These are phyloP conservation scores for Taenaris catops DNA, from an alignment of 2,888 invertebrate species.

Conservation along the genomic window DNA sequence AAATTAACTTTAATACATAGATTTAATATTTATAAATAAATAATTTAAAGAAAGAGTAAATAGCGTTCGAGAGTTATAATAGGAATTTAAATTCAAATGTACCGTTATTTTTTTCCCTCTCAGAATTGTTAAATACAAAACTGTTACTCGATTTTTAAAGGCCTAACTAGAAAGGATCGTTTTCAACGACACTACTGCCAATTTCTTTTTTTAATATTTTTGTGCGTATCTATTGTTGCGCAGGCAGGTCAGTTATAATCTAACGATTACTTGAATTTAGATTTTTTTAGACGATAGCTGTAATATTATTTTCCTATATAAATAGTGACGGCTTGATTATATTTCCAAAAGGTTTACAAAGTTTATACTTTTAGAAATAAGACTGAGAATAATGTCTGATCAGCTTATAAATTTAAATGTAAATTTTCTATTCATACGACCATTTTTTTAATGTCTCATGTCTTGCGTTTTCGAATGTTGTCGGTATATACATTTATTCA, in stretches of 20 bases:
- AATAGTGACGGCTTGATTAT: conserved; percentile 20
- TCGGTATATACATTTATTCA: too few species aligned
- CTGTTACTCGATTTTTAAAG: conserved; percentile 12
- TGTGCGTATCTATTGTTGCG: conserved; percentile 12
- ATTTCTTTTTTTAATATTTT: conserved; percentile 12
- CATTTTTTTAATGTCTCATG: too few species aligned
- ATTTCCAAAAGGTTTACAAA: conserved; percentile 23
- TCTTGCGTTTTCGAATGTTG: too few species aligned
- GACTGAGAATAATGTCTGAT: conserved; percentile 35
- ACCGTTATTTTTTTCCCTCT: conserved; percentile 7
- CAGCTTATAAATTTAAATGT: conserved; percentile 27
- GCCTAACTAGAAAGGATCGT: conserved; percentile 11
- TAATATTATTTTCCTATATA: conserved; percentile 20
- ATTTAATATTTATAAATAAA: too few species aligned
- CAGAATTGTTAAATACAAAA: conserved; percentile 5
- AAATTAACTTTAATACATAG: too few species aligned
- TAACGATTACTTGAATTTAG: conserved; percentile 16
- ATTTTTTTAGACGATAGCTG: conserved; percentile 15
- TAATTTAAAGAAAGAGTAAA: too few species aligned
- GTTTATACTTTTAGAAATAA: conserved; percentile 33
- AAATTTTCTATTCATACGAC: conserved; percentile 1
- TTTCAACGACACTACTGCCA: conserved; percentile 17
- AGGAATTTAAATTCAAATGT: conserved; percentile 3
- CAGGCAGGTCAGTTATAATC: conserved; percentile 4
- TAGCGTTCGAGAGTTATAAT: too few species aligned